A percentile compares a stretch with the other conserved stretches of the same genome.
phyloP scores from a whole-genome alignment of 2,888 invertebrate genomes.

The Podabrus alpinus region DNA sequence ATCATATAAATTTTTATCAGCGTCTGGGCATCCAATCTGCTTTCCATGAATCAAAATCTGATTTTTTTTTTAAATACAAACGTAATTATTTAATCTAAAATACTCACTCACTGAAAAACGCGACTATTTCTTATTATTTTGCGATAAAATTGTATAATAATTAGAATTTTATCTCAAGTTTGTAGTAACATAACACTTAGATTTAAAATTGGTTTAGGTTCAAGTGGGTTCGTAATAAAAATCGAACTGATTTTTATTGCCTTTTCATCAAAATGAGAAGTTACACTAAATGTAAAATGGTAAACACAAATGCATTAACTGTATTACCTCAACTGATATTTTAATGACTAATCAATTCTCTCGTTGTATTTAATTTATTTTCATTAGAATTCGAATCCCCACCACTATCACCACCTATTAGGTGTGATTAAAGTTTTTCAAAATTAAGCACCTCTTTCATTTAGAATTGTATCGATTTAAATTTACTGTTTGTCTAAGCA shows the following conservation, averaged over 20 bases:
- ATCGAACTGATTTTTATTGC: background rate
- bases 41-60: background rate
- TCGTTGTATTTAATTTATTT: conserved; percentile 18
- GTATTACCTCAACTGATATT: conserved; percentile 11
- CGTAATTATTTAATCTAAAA: background rate
- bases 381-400: background rate
- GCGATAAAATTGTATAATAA: background rate
- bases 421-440: background rate
- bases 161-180: background rate
- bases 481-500: background rate
- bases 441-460: background rate
- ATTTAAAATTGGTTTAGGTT: background rate
- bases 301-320: conserved; percentile 4
- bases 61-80: background rate
- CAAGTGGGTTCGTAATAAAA: background rate
- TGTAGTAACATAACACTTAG: background rate
- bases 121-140: background rate
- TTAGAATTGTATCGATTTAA: background rate
- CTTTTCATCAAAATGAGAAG: background rate
- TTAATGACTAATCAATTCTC: conserved; percentile 25
- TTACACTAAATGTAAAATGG: background rate
- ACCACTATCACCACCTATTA: background rate
- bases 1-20: background rate
- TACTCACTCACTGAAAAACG: background rate
- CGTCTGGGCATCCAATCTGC: background rate